Percentiles rank a stretch among this genome's conserved stretches.
These are phyloP conservation scores for Drosophila tripunctata DNA, from an alignment of 2,888 invertebrate species.

Conservation along the genomic window DNA sequence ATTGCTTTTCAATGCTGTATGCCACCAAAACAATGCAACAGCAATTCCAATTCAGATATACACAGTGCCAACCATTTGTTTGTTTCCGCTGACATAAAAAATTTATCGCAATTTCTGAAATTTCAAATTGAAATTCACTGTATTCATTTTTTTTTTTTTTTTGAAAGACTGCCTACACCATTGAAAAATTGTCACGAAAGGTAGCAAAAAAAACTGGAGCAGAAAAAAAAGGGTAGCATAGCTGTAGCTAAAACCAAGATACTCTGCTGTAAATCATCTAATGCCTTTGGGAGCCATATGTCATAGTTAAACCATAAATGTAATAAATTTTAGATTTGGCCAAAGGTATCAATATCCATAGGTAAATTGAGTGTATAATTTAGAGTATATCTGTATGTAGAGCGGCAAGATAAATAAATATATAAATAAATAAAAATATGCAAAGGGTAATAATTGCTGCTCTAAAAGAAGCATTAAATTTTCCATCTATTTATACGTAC, in stretches of 20 bases:
- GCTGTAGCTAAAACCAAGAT: neutral
- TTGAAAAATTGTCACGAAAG: conserved; percentile 25
- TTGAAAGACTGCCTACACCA: conserved; percentile 12
- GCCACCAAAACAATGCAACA: conserved; percentile 30
- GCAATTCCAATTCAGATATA: conserved; percentile 24
- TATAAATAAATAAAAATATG: too few relatives aligned
- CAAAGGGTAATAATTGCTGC: too few relatives aligned
- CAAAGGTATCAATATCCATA: conserved; percentile 6
- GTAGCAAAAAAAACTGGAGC: conserved; percentile 4
- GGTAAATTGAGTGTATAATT: neutral
- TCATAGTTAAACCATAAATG: conserved; percentile 51
- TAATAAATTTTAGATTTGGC: conserved; percentile 46
- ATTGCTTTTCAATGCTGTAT: conserved; percentile 38
- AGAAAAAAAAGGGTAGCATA: neutral
- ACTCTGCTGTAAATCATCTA: conserved; percentile 29
- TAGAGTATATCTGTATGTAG: neutral
- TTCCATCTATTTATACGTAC: too few relatives aligned
- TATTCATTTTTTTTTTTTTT: too few relatives aligned
- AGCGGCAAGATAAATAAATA: too few relatives aligned
- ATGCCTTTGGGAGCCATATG: conserved; percentile 42
- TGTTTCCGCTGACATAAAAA: conserved; percentile 13
- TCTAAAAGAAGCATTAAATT: too few relatives aligned
- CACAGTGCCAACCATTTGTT: neutral
- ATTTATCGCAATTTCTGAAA: conserved; percentile 20
- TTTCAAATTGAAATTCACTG: conserved; percentile 45